Conservation (phyloP, 2,113 vertebrate species). For the Coptodon rendalli region DNA sequence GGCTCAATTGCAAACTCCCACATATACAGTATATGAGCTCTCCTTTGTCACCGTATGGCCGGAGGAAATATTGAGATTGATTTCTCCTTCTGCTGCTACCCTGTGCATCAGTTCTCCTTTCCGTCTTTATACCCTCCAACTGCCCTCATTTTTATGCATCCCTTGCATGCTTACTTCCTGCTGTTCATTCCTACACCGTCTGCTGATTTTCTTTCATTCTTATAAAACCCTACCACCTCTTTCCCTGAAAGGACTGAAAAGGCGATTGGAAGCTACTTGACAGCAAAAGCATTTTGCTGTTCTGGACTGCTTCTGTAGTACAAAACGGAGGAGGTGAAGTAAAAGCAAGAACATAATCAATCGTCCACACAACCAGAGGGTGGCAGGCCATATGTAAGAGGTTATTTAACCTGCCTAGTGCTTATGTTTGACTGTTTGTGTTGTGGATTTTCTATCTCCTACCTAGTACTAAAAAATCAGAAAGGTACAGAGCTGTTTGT, state of each 20-base stretch:
- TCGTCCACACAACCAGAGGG: neutral
- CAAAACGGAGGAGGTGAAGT: neutral
- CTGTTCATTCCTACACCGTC: neutral
- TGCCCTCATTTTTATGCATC: slow-evolving; percentile 10
- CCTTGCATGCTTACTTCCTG: neutral
- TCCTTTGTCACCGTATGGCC: neutral
- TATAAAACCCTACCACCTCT: neutral
- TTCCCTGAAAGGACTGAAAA: neutral
- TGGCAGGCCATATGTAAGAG: neutral
- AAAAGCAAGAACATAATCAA: slow-evolving; percentile 17
- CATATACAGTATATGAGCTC: slow-evolving; percentile 5
- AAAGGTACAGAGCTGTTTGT: neutral
- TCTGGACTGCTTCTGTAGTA: neutral
- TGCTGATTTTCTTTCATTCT: neutral
- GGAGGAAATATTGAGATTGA: neutral
- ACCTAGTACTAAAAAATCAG: neutral
- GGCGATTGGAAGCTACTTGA: neutral
- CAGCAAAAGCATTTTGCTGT: slow-evolving; percentile 25
- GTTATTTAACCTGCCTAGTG: slow-evolving; percentile 9
- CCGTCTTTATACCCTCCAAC: neutral
- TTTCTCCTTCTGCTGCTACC: slow-evolving; percentile 7
- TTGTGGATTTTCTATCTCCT: neutral
- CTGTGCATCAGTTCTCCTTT: neutral
- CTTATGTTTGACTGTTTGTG: neutral
- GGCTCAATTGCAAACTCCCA: slow-evolving; percentile 16